Percentiles rank a stretch among this genome's conserved stretches.
Evolutionary conservation across 2,797 vertebrate genomes (phyloP).

Genomic region (Meriones psammophilus): DNA sequence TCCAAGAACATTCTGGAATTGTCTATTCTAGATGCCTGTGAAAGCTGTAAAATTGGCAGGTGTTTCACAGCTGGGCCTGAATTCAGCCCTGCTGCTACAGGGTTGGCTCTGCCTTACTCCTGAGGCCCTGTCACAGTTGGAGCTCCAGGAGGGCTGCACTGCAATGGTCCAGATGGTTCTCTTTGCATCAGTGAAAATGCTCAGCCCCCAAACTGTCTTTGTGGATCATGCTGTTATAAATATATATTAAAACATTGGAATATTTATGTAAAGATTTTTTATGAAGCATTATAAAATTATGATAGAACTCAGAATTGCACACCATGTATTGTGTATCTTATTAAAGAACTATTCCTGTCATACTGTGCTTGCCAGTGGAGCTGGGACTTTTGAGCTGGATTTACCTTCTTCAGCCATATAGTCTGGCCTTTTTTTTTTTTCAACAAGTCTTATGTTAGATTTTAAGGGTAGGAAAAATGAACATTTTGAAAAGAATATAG

Average conservation of each 20-base stretch:
- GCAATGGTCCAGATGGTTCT: slow-evolving; percentile 63
- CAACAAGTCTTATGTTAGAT: slow-evolving; percentile 50
- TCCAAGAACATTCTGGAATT: slow-evolving; percentile 67
- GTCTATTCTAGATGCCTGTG: slow-evolving; percentile 77
- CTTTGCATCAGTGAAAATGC: slow-evolving; percentile 77
- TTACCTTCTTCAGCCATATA: slow-evolving; percentile 34
- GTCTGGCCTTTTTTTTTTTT: neutral
- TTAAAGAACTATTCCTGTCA: slow-evolving; percentile 39
- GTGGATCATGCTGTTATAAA: slow-evolving; percentile 78
- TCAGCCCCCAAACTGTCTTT: slow-evolving; percentile 64
- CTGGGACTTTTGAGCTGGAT: slow-evolving; percentile 53
- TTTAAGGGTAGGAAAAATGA: slow-evolving; percentile 47
- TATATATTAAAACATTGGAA: slow-evolving; percentile 17
- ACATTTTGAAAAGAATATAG: slow-evolving; percentile 65
- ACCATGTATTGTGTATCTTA: slow-evolving; percentile 55
- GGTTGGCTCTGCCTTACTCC: slow-evolving; percentile 73
- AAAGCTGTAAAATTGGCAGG: slow-evolving; percentile 75
- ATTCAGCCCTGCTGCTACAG: slow-evolving; percentile 80
- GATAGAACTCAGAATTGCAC: slow-evolving; percentile 47
- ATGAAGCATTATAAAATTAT: slow-evolving; percentile 57
- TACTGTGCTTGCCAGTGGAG: neutral
- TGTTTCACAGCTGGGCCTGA: slow-evolving; percentile 79
- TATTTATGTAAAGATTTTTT: slow-evolving; percentile 65
- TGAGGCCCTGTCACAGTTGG: slow-evolving; percentile 21
- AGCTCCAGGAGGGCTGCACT: slow-evolving; percentile 79